Base-by-base conservation (phyloP, 2,113 vertebrate genomes). In the Ptilonorhynchus violaceus region DNA sequence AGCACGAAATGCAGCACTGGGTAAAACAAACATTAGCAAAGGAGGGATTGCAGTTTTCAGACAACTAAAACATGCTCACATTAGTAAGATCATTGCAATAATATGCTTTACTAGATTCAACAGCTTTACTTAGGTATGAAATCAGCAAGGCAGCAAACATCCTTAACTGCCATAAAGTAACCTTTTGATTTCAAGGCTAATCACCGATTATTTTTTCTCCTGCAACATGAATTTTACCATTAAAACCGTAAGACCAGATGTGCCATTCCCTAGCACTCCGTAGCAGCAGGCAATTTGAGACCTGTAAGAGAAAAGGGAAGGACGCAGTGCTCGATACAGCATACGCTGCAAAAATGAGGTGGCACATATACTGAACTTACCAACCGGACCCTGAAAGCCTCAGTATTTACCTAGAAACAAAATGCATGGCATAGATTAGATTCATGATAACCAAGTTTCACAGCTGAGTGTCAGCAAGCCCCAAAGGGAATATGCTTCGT, bases 341-440 rank as follows among this genome's bases (percentile, higher is more conserved):
- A 46, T 4, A n/a, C 2, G 10, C 72, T 81, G 53, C 47, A 83
- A 56, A 91, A 85, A 56, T 3, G 3, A 82, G 59, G 47, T 6
- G 27, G 42, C 0, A 0, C 33, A 58, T 2, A 20, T 0, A 68
- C 56, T 17, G 28, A 92, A 88, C 91, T 95, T 89, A 96, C 79
- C 89, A 92, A 92, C 33, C 1, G 5, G 28, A 81, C 89, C 82
- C 63, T 72, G 69, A 92, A 93, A 96, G 21, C 12, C 78, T 35
- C 73, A 72, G 49, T 44, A 82, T 96, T 92, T 81, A 79, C 91
- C 92, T 94, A 75, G 74, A 88, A 95, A 89, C 44, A 82, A 92
- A 92, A 91, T 22, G 77, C 49, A 91, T 25, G 47, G 64, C 52
- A 94, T 15, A 66, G 30, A 81, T 92, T 88, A 91, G 41, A 87